phyloP scores from a whole-genome alignment of 2,113 vertebrate genomes.

The Aegypius monachus region DNA sequence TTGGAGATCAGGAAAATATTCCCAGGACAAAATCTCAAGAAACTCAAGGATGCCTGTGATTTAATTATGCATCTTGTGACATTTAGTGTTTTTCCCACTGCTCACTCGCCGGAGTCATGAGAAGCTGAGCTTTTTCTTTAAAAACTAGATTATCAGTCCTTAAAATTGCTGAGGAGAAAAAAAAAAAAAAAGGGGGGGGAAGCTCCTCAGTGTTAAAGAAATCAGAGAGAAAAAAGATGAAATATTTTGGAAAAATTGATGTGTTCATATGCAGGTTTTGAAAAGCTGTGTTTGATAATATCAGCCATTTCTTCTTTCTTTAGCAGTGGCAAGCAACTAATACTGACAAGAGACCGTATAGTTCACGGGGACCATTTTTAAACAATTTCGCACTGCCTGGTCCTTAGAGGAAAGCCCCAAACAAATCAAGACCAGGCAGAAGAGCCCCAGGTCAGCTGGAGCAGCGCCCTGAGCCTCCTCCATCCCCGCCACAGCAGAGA shows the following conservation, averaged over 20 bases:
- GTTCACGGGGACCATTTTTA: not conserved
- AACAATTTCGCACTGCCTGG: not conserved
- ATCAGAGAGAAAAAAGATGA: not conserved
- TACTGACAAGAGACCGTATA: not conserved
- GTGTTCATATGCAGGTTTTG: not conserved
- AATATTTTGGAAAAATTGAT: not conserved
- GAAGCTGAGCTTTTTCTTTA: not conserved
- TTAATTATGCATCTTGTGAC: constrained; percentile 18
- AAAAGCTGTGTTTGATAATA: not conserved
- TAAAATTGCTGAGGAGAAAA: not conserved
- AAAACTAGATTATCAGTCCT: not conserved
- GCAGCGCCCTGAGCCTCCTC: not conserved
- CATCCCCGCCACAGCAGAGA: rapidly evolving
- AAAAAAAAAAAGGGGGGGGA: not conserved
- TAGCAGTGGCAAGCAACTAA: not conserved
- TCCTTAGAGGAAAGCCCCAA: not conserved
- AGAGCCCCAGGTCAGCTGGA: not conserved
- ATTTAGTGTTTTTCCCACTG: not conserved
- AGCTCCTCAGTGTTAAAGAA: not conserved
- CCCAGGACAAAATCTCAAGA: not conserved
- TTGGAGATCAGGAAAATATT: not conserved
- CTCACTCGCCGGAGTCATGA: not conserved
- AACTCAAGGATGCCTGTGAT: not conserved
- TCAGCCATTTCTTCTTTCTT: not conserved
- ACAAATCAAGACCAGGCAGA: not conserved